Evolutionary conservation across 2,797 vertebrate species (phyloP), one percentile per base, ranked within the genome.

Genomic region (Bovichtus variegatus): DNA sequence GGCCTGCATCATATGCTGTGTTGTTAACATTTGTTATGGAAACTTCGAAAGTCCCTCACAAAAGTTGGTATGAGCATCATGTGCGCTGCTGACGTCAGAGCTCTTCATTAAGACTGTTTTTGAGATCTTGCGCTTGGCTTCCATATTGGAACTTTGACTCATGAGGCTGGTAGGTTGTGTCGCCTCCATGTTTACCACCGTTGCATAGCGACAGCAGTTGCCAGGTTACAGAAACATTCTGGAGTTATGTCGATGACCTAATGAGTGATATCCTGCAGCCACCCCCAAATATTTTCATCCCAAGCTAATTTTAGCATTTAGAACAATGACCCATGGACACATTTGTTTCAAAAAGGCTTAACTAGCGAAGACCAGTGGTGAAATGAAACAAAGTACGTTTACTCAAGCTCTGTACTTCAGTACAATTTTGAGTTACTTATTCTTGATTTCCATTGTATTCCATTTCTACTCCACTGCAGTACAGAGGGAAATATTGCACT

Each of bases 111-210:
- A 59, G 64, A 58, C 68, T 82, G 86, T 80, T 89, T 86, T 85
- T 67, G 74, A 85, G 80, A 82, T 81, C 70, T 82, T 43, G 36
- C 71, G 63, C 76, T 89, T 88, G 77, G 76, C 80, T 82, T 86
- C 89, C 64, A 65, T 60, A 15, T 55, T 71, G 83, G 75, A 92
- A 81, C 84, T 90, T 89, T 93, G 91, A 92, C 91, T 93, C 91
- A 92, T 78, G 69, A 86, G 74, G 59, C 80, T 78, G 85, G 83
- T 78, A 75, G 78, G 76, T 74, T 76, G 84, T 84, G 84, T 87
- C 34, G 74, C 74, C 77, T 86, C 84, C 63, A 18, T 94, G 87
- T 93, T 94, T 91, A 89, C 74, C 53, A 36, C 50, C 9, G 86
- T 93, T 90, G 76, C 93, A 63, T 53, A 82, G 91, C 36, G 18